Conservation (phyloP, 2,888 invertebrate species). For the Rapana venosa region DNA sequence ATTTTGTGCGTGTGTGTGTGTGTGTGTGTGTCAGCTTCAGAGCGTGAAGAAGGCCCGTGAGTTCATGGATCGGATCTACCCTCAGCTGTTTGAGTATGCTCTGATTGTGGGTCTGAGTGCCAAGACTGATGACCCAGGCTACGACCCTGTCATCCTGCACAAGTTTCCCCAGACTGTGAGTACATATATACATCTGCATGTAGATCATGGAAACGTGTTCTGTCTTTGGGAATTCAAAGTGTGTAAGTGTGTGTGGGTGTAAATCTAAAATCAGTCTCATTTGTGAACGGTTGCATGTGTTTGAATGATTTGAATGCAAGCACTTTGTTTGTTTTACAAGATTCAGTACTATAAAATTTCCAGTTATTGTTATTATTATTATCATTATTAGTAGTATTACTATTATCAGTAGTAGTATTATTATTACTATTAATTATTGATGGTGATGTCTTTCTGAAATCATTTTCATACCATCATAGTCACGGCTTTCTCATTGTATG, state of each 20-base stretch:
- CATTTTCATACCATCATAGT: too few species aligned
- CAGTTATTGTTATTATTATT: too few species aligned
- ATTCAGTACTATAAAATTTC: too few species aligned
- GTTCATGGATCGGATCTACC: conserved; percentile 62
- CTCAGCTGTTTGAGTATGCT: conserved; percentile 75
- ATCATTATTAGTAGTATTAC: too few species aligned
- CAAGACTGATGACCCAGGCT: conserved; percentile 56
- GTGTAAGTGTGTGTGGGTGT: background rate
- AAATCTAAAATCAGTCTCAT: too few species aligned
- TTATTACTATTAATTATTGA: too few species aligned
- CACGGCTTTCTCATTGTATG: too few species aligned
- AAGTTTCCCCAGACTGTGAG: conserved; percentile 76
- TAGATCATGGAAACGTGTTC: background rate
- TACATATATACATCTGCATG: conserved; percentile 33
- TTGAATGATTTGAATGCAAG: too few species aligned
- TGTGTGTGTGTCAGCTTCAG: conserved; percentile 43
- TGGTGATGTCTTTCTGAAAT: too few species aligned
- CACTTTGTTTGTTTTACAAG: too few species aligned
- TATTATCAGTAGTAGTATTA: too few species aligned
- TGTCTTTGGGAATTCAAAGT: background rate
- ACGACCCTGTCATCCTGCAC: conserved; percentile 71
- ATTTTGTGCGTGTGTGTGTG: background rate
- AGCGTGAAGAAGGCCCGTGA: conserved; percentile 56
- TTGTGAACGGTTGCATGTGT: background rate
- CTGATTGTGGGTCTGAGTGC: conserved; percentile 72